A percentile compares a stretch with the other conserved stretches of the same genome.
These are phyloP conservation scores for Xanthorhoe spadicearia DNA, from an alignment of 2,888 invertebrate species.

Conservation along the genomic window DNA sequence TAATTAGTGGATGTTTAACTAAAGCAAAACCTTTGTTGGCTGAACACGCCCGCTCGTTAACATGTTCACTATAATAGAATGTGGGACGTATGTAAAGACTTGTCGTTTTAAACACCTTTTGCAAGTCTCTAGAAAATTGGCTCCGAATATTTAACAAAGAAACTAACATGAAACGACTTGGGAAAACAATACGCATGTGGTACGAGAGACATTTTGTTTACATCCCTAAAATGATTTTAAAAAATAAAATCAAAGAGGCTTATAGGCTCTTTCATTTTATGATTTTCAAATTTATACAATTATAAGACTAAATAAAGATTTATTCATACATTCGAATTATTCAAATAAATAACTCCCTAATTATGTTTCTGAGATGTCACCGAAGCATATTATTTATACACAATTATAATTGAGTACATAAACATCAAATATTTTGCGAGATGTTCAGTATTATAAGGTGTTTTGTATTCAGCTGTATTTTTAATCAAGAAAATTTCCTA, in stretches of 20 bases:
- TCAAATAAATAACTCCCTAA: no score
- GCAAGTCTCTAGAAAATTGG: not conserved
- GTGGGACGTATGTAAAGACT: constrained; percentile 47
- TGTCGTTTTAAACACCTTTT: constrained; percentile 1
- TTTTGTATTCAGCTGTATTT: not conserved
- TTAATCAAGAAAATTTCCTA: constrained; percentile 14
- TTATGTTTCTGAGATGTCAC: no score
- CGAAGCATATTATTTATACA: not conserved
- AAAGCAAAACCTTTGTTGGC: constrained; percentile 50
- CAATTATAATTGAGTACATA: not conserved
- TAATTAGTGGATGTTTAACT: constrained; percentile 31
- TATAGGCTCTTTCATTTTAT: no score
- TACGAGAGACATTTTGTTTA: no score
- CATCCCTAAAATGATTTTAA: no score
- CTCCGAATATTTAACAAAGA: not conserved
- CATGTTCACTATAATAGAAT: constrained; percentile 47
- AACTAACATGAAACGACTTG: not conserved
- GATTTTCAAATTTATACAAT: no score
- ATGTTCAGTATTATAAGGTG: not conserved
- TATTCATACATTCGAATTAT: no score
- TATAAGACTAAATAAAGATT: no score
- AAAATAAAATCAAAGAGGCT: no score
- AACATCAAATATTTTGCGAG: not conserved
- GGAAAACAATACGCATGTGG: no score
- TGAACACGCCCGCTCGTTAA: constrained; percentile 55